Conservation (phyloP, 2,888 invertebrate species). For the Lucinisca nassula region DNA sequence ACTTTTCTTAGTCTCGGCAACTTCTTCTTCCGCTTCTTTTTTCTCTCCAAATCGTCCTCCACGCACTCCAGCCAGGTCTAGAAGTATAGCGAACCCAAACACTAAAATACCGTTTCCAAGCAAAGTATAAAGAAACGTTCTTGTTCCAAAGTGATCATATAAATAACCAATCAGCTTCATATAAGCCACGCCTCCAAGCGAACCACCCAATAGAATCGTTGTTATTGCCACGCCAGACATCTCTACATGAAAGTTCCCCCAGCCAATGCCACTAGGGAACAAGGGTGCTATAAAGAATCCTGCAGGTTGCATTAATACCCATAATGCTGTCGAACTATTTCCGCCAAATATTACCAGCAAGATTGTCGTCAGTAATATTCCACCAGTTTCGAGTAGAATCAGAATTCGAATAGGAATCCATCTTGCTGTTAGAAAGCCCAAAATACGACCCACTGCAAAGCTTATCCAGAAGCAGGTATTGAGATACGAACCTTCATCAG, state of each 20-base stretch:
- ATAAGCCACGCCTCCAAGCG: conserved; percentile 75
- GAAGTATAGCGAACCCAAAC: conserved; percentile 55
- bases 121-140: conserved; percentile 72
- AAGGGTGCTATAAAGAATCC: conserved; percentile 75
- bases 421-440: conserved; percentile 71
- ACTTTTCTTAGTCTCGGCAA: not conserved
- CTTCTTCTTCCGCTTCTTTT: not conserved
- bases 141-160: conserved; percentile 72
- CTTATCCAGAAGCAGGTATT: conserved; percentile 80
- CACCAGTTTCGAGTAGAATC: conserved; percentile 70
- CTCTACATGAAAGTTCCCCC: conserved; percentile 76
- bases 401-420: conserved; percentile 73
- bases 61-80: conserved; percentile 56
- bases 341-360: conserved; percentile 72
- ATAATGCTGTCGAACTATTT: conserved; percentile 64
- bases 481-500: conserved; percentile 71
- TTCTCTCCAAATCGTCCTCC: not conserved
- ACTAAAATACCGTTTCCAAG: conserved; percentile 67
- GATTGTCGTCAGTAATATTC: conserved; percentile 62
- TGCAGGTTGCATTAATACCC: conserved; percentile 71
- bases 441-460: conserved; percentile 73
- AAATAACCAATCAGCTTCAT: conserved; percentile 76
- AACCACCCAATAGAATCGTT: conserved; percentile 72
- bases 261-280: conserved; percentile 79
- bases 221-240: conserved; percentile 78